Evolutionary conservation across 1,140 invertebrate species (phyloP), one percentile per base, ranked within the genome.

Genomic region (Myzus persicae): DNA sequence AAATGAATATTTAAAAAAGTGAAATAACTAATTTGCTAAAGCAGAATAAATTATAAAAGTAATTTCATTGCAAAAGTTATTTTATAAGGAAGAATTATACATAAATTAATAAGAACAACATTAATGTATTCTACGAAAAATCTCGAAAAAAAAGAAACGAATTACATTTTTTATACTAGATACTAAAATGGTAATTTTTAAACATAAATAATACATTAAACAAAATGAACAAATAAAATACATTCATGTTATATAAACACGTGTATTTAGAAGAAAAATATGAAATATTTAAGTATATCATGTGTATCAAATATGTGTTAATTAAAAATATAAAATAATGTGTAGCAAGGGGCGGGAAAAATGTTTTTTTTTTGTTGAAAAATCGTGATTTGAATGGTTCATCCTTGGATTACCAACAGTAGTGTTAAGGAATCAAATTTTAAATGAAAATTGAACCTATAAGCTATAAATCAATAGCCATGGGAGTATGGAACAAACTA

Each of bases 1-100:
- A 67, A 67, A n/a, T 6, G 59, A n/a, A n/a, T n/a, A 67, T 67
- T 54, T 26, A 54, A 26, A 54, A 54, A 54, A 26, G 14, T n/a
- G 31, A 67, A 67, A 67, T 67, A 67, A n/a, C 59, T n/a, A 67
- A 67, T 67, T 67, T 67, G 3, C 31, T 67, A 18, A 67, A 67
- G 31, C n/a, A n/a, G 59, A 67, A 67, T 67, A 67, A 67, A 67
- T 67, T 67, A 67, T n/a, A 67, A 67, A 67, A 67, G 59, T 67
- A 67, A 67, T 67, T 67, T 67, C 11, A 67, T n/a, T n/a, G 11
- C 31, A n/a, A 67, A 67, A n/a, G 31, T 67, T 67, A 67, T 31
- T 67, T n/a, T 67, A n/a, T n/a, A n/a, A 67, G 59, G 31, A 67
- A 67, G 59, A n/a, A 67, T 67, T 67, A 67, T 67, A 18, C 59